Base-by-base conservation (phyloP, 1,140 invertebrate species). In the Marisa cornuarietis region DNA sequence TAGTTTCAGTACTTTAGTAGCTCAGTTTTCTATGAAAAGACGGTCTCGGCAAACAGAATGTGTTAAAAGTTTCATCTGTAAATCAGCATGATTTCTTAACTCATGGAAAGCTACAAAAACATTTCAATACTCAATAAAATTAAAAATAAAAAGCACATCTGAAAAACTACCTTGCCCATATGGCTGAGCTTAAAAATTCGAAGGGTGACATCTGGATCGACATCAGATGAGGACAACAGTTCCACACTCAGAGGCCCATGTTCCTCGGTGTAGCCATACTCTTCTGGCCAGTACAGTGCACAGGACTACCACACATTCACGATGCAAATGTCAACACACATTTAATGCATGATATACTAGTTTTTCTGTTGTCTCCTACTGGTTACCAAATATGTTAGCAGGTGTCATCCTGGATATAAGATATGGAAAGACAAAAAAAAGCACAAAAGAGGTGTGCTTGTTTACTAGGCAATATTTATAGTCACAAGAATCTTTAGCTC, bases 201-300 rank as follows among this genome's bases (percentile, higher is more conserved):
- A 16, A 87, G 83, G 24, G 87, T 86, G 42, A 89, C 86, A 77
- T 85, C 85, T 58, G 84, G 82, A 58, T 87, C 85, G n/a, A 83
- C 84, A 54, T 88, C 86, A 11, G 86, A 86, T 22, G 88, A 89
- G 16, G 87, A 88, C 79, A 89, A 65, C 62, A 88, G 79, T 80
- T 89, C 86, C 54, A 89, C 87, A 84, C 87, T 89, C 65, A 85
- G 80, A n/a, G 86, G 87, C 16, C 86, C 87, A 78, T 88, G 85
- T 68, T 87, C 87, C 78, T 87, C 87, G n/a, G 83, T 87, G 81
- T 89, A 89, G 24, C 88, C 88, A 83, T 89, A 86, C 69, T 89
- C 88, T 78, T 88, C 87, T 52, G 88, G 88, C 88, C 88, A 89
- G 79, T 89, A 88, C 79, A 89, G 80, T 16, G 87, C 88, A 86